Evolutionary conservation across 1,140 invertebrate species (phyloP), one percentile per base, ranked within the genome.

Genomic region (Drosophila sp.): DNA sequence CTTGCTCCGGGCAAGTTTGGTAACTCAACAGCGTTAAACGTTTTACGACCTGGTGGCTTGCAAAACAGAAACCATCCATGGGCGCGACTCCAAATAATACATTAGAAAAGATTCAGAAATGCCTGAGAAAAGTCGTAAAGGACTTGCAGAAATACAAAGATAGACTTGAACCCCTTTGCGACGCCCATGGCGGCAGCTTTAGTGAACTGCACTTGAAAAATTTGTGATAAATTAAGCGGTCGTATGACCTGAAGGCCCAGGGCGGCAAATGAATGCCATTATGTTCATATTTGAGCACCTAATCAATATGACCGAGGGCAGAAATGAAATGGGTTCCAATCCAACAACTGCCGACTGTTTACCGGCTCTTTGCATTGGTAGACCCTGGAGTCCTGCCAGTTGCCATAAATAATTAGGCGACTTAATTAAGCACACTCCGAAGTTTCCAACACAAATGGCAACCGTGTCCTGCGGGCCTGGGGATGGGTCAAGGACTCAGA

Each of bases 371-470:
- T 62, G 38, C 25, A 3, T 65, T 60, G 33, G 41, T 23, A 35
- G 40, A 55, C 55, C 66, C 30, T 3, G 17, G 72, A 68, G 76
- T 54, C 23, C 44, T 50, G 17, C 27, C 58, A 8, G 10, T 65
- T 67, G 60, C 69, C 73, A 89, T 89, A 70, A 89, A 80, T 89
- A 83, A 89, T 89, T 84, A 38, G 63, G 69, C 61, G 56, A 75
- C 73, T 70, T 89, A 83, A 89, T 89, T 80, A 72, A 70, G 30
- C 27, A 57, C 32, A 55, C 17, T 70, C 63, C 40, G 66, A 65
- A 47, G 63, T 55, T 47, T 32, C 17, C 5, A 47, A 61, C n/a
- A 58, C 29, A 50, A 29, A 30, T 29, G 27, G 11, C 29, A 27
- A 50, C 44, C 44, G 23, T 50, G 6, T 50, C 2, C 44, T 1